These are phyloP conservation scores for Stomatorhinus walkeri DNA, from an alignment of 2,797 vertebrate species.

Conservation along the genomic window DNA sequence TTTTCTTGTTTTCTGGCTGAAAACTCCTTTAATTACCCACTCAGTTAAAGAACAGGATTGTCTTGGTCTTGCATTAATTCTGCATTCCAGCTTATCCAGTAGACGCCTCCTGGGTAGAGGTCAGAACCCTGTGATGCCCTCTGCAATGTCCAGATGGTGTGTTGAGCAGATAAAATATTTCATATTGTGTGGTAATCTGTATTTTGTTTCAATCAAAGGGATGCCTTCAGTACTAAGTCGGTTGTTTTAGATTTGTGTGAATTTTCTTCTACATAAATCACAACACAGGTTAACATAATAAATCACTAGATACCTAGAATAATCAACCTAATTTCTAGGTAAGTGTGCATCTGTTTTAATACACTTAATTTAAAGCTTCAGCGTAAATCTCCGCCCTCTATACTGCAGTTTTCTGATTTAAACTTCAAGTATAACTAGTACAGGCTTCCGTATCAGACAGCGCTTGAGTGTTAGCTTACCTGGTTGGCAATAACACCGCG, in stretches of 20 bases:
- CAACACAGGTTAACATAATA: neutral
- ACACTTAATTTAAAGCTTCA: neutral
- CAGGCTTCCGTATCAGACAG: neutral
- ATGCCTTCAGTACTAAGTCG: neutral
- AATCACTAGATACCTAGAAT: neutral
- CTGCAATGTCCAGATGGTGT: constrained; percentile 1
- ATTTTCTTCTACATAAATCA: neutral
- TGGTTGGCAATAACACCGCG: neutral
- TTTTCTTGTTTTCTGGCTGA: neutral
- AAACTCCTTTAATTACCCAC: neutral
- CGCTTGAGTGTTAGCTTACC: neutral
- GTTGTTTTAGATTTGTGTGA: neutral
- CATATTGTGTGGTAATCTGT: neutral
- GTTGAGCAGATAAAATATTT: constrained; percentile 5
- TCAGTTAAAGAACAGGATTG: constrained; percentile 3
- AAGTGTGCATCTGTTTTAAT: neutral
- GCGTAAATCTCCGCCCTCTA: neutral
- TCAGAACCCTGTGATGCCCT: neutral
- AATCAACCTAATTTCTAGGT: neutral
- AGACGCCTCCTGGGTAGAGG: neutral
- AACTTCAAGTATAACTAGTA: neutral
- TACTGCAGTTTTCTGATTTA: neutral
- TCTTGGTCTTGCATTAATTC: constrained; percentile 3
- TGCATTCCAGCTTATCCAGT: neutral
- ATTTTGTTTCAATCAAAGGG: neutral